Percentiles rank a stretch among this genome's conserved stretches.
Conservation (phyloP, 2,113 vertebrate genomes). For the Ctenodactylus gundi region DNA sequence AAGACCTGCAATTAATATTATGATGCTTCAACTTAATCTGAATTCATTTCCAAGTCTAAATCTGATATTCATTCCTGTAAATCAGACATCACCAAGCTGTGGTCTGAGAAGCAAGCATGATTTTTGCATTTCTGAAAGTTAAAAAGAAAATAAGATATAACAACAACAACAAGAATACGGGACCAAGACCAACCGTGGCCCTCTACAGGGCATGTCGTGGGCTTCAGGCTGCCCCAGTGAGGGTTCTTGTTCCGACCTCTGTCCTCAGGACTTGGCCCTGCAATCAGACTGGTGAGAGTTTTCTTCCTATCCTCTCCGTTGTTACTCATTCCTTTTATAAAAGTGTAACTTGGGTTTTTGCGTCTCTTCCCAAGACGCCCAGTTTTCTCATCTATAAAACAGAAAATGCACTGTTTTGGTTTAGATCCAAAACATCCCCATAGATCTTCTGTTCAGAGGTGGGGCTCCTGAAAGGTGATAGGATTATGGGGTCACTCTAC, state of each 20-base stretch:
- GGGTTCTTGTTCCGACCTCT: background rate
- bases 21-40: background rate
- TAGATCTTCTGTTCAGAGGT: too few relatives aligned
- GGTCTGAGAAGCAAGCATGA: background rate
- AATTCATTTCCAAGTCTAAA: background rate
- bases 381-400: background rate
- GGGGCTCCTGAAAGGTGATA: too few relatives aligned
- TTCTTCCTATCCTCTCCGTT: background rate
- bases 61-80: background rate
- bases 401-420: too few relatives aligned
- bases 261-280: background rate
- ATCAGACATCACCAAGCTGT: background rate
- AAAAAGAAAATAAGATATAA: background rate
- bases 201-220: background rate
- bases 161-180: background rate
- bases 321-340: background rate
- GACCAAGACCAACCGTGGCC: background rate
- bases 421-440: too few relatives aligned
- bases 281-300: background rate
- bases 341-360: background rate
- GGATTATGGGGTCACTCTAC: too few relatives aligned
- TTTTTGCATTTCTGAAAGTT: background rate
- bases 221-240: background rate
- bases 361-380: rapidly evolving
- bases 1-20: background rate